Evolutionary conservation across 2,797 vertebrate genomes (phyloP), one percentile per base, ranked within the genome.

Genomic region (Protonibea diacanthus): DNA sequence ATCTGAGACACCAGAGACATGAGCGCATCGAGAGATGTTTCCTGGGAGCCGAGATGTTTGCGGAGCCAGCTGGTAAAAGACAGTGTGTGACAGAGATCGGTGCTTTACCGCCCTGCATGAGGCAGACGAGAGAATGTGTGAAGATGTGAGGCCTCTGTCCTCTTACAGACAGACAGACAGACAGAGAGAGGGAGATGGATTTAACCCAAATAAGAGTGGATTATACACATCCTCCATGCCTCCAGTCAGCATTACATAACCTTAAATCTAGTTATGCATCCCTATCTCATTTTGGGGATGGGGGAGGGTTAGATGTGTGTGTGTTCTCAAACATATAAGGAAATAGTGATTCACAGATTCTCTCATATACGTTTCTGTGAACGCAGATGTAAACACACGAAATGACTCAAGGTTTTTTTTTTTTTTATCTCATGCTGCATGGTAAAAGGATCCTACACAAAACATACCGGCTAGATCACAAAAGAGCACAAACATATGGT

Each of bases 201-300:
- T 94, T 94, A 94, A 94, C 92, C 91, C 91, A 94, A 93, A 93
- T 93, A 91, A 91, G 81, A 90, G 82, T 88, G 90, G 92, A 94
- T 94, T 94, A 94, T 86, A 92, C 86, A 91, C 84, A 92, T 90
- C 88, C 87, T 88, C 86, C 70, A 75, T 87, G 90, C 86, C 88
- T 91, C 75, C 82, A 86, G 90, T 90, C 89, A 88, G 81, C 83
- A 93, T 95, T 95, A 94, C 93, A 92, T 93, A 95, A 95, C 92
- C 91, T 90, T 88, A 89, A 93, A 94, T 94, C 92, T 91, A 93
- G 93, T 94, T 92, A 92, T 89, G 91, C 88, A 91, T 92, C 90
- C 82, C 83, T 82, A 74, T 90, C 88, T 92, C 89, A 88, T 91
- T 90, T 93, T 87, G 76, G 82, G 84, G 85, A 55, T 58, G 27